These are phyloP conservation scores for Melanotaenia duboulayi DNA, from an alignment of 2,113 vertebrate species.

Conservation along the genomic window DNA sequence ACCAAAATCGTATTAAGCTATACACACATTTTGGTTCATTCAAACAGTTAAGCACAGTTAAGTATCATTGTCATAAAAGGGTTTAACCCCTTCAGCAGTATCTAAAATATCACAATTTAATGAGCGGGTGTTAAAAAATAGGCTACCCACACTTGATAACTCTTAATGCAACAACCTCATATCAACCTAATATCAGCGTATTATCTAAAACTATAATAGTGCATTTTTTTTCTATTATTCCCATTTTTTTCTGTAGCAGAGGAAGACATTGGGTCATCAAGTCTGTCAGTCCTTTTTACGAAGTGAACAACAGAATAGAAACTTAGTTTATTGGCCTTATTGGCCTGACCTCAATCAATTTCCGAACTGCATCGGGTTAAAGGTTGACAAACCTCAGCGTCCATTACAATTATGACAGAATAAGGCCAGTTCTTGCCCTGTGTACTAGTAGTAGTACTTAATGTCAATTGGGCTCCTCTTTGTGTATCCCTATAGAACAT, in stretches of 20 bases:
- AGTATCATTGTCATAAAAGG: neutral
- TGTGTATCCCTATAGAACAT: conserved; percentile 51
- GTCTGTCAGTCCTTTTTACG: conserved; percentile 7
- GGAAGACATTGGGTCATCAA: conserved; percentile 5
- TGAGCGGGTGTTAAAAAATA: neutral
- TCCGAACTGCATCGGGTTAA: conserved; percentile 65
- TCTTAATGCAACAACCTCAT: conserved; percentile 5
- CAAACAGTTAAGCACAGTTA: neutral
- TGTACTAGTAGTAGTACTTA: conserved; percentile 59
- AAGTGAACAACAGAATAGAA: conserved; percentile 47
- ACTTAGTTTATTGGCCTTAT: conserved; percentile 52
- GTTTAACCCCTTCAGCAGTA: neutral
- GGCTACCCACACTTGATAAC: neutral
- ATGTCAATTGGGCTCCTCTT: conserved; percentile 68
- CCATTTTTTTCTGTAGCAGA: conserved; percentile 5
- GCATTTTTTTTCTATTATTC: neutral
- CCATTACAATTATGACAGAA: conserved; percentile 60
- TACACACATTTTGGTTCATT: neutral
- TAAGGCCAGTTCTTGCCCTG: conserved; percentile 56
- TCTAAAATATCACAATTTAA: neutral
- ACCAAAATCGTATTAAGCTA: neutral
- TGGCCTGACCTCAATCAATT: conserved; percentile 50
- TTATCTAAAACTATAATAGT: conserved; percentile 12
- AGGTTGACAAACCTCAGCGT: conserved; percentile 70
- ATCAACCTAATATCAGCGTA: neutral